A percentile compares a stretch with the other conserved stretches of the same genome.
phyloP scores from a whole-genome alignment of 2,797 vertebrate genomes.

The Liasis olivaceus region DNA sequence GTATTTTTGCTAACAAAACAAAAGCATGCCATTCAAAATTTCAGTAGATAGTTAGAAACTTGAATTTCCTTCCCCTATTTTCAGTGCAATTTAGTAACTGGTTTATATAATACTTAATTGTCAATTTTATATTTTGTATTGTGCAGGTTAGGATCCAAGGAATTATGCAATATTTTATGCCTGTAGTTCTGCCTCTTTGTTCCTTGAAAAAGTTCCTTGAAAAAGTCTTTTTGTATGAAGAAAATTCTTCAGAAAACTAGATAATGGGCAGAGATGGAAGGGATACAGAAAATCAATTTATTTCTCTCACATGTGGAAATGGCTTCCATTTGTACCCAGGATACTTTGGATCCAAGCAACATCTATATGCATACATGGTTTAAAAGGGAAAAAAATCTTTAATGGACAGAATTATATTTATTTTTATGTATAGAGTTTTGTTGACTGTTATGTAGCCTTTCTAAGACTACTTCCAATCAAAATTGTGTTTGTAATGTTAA shows the following conservation, averaged over 20 bases:
- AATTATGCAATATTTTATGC: not conserved
- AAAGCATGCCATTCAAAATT: slow-evolving; percentile 33
- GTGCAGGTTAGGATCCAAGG: slow-evolving; percentile 38
- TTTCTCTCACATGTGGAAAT: not conserved
- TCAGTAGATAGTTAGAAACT: slow-evolving; percentile 14
- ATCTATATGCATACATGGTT: not conserved
- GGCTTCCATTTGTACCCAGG: not conserved
- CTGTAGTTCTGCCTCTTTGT: not conserved
- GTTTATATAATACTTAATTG: slow-evolving; percentile 39
- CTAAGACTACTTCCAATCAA: slow-evolving; percentile 32
- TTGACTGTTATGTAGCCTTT: slow-evolving; percentile 44
- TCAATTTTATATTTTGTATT: slow-evolving; percentile 27
- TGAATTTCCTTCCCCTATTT: not conserved
- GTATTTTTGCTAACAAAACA: not conserved
- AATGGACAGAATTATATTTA: slow-evolving; percentile 49
- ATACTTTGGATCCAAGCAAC: not conserved
- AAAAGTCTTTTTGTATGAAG: not conserved
- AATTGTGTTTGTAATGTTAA: slow-evolving; percentile 42
- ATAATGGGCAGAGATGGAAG: no score
- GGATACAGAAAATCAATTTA: not conserved
- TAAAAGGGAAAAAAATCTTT: not conserved
- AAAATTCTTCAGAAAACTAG: not conserved
- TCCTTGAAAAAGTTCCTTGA: not conserved
- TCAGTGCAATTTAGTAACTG: slow-evolving; percentile 31
- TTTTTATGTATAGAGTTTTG: slow-evolving; percentile 46